Evolutionary conservation across 2,113 vertebrate genomes (phyloP).

Genomic region (Casuarius casuarius): DNA sequence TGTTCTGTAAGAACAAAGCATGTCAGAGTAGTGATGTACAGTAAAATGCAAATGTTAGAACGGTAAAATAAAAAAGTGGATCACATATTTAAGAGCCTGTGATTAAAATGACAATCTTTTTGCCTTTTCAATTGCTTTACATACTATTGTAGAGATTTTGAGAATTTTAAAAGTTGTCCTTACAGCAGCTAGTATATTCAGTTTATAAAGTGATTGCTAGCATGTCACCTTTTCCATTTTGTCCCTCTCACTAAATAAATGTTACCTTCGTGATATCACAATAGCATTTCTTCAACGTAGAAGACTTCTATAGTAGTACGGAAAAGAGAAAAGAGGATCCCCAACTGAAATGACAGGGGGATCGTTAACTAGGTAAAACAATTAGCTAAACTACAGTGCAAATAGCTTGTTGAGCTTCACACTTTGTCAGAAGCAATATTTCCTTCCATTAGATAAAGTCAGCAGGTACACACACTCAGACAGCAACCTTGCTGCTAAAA

Average conservation of each 20-base stretch:
- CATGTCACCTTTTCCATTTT: background rate
- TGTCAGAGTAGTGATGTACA: background rate
- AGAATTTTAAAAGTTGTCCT: background rate
- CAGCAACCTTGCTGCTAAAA: background rate
- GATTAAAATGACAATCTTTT: background rate
- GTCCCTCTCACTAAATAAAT: background rate
- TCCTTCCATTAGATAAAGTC: background rate
- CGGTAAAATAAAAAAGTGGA: background rate
- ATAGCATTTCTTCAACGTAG: background rate
- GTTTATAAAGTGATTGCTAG: background rate
- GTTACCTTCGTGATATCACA: background rate
- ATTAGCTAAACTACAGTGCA: background rate
- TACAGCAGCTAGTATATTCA: background rate
- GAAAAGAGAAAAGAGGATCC: background rate
- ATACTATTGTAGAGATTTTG: background rate
- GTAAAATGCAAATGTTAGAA: background rate
- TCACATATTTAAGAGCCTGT: background rate
- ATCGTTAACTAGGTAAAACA: background rate
- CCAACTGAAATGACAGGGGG: fast-evolving
- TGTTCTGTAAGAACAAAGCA: background rate
- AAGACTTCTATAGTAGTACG: background rate
- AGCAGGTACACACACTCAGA: background rate
- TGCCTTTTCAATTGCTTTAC: background rate
- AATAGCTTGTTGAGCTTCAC: background rate
- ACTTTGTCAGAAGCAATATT: background rate